Base-by-base conservation (phyloP, 2,888 invertebrate species). In the Stramonita haemastoma region DNA sequence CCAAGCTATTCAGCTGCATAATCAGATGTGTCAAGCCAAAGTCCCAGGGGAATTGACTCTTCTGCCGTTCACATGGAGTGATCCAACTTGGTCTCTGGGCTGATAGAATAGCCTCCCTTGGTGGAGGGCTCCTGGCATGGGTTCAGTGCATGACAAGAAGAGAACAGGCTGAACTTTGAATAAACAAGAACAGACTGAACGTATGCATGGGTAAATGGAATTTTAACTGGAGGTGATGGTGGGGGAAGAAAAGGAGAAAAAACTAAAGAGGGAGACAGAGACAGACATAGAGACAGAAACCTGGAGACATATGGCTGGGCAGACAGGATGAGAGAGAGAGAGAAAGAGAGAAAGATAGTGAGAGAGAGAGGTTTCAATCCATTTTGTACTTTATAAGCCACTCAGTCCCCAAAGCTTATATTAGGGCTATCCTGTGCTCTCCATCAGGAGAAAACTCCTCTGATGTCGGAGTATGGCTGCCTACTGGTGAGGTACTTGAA, bases 61-160 rank as follows among this genome's bases (percentile, higher is more conserved):
- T 46, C 46, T 83, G 13, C 22, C 36, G 36, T 26, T 83, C 81
- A 83, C 46, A 46, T 36, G 6, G 81, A 83, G 81, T 83, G 81
- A 83, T 83, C 81, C 81, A 83, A 83, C 81, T 83, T 83, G 81
- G 81, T 26, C 26, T 46, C 26, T 6, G 22, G n/a, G 81, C 22
- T 46, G 81, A 83, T 83, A 83, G 81, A 83, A 83, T 83, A 83
- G 81, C 81, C 46, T 83, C 81, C 81, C 46, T 46, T 83, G 81
- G 46, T 79, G 32, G 32, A 79, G 77, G 29, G n/a, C n/a, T 73
- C 73, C 13, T 13, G 77, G 32, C 32, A 60, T 15, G 29, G 77
- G 77, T 8, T 26, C 11, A 32, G 15, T 79, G 34, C 77, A 79
- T 79, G 11, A 32, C 34, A 79, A 79, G 77, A 79, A 79, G 77